Evolutionary conservation across 2,797 vertebrate species (phyloP).

Genomic region (Remorina albescens): DNA sequence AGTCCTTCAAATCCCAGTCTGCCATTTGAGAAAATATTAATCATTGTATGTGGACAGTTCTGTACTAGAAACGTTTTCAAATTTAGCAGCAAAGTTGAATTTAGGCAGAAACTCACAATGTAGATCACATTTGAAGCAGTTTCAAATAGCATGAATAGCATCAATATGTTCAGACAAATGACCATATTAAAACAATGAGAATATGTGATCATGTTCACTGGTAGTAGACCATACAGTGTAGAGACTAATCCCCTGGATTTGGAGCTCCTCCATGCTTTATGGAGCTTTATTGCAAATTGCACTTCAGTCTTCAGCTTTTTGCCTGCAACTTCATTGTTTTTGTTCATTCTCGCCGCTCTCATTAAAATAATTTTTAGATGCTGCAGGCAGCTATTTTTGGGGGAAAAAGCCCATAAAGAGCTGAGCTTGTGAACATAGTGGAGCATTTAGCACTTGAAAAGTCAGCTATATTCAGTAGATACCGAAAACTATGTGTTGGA

Average conservation of each 20-base stretch:
- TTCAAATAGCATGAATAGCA: too few relatives aligned
- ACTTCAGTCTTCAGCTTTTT: not conserved
- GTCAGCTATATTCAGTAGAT: not conserved
- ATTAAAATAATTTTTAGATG: not conserved
- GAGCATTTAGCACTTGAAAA: not conserved
- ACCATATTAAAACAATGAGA: not conserved
- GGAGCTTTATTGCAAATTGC: not conserved
- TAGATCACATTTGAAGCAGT: too few relatives aligned
- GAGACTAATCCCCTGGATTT: not conserved
- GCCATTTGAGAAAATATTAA: conserved; percentile 10
- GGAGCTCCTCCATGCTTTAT: not conserved
- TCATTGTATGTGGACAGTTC: not conserved
- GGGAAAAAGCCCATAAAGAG: not conserved
- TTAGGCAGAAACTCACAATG: too few relatives aligned
- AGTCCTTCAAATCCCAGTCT: conserved; percentile 14
- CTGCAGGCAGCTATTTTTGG: not conserved
- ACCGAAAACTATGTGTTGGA: not conserved
- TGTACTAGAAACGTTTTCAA: not conserved
- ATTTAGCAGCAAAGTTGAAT: not conserved
- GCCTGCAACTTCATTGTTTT: not conserved
- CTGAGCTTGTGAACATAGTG: not conserved
- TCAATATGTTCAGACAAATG: not conserved
- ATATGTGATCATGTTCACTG: not conserved
- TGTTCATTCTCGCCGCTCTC: not conserved
- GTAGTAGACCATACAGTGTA: not conserved